Evolutionary conservation across 2,888 invertebrate species (phyloP).

Genomic region (Noctua fimbriata): DNA sequence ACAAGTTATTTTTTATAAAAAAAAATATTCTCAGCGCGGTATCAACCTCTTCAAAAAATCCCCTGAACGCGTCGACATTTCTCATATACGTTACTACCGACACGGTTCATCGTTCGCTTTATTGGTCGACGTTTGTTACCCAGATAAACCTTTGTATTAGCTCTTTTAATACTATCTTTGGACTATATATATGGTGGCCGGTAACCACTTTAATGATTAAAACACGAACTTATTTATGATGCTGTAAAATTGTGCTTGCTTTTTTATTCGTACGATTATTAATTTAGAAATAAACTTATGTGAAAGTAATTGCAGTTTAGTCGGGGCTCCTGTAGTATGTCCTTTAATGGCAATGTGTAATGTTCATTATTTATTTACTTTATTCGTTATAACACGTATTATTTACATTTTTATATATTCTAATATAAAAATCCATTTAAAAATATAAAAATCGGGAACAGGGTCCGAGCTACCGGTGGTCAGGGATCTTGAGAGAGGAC

Average conservation of each 20-base stretch:
- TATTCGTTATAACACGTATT: too few species aligned
- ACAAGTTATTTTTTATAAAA: neutral
- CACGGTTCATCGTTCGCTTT: constrained; percentile 88
- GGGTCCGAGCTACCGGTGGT: too few species aligned
- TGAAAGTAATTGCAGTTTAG: constrained; percentile 34
- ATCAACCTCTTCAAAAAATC: constrained; percentile 73
- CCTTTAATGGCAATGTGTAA: too few species aligned
- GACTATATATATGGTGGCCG: constrained; percentile 77
- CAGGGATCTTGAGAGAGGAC: too few species aligned
- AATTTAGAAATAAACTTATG: constrained; percentile 45
- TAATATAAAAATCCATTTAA: too few species aligned
- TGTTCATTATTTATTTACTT: too few species aligned
- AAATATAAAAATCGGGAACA: too few species aligned
- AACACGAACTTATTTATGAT: constrained; percentile 62
- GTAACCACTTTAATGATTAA: constrained; percentile 70
- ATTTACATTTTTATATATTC: too few species aligned
- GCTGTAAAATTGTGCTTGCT: constrained; percentile 59
- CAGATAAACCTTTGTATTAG: constrained; percentile 88
- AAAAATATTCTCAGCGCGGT: constrained; percentile 38
- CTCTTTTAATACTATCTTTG: constrained; percentile 86
- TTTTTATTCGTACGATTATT: constrained; percentile 52
- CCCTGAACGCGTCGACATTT: constrained; percentile 80
- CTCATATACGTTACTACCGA: constrained; percentile 88
- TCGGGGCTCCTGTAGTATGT: constrained; percentile 6
- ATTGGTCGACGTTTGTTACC: constrained; percentile 88